Conservation (phyloP, 2,797 vertebrate species). For the Smutsia gigantea region DNA sequence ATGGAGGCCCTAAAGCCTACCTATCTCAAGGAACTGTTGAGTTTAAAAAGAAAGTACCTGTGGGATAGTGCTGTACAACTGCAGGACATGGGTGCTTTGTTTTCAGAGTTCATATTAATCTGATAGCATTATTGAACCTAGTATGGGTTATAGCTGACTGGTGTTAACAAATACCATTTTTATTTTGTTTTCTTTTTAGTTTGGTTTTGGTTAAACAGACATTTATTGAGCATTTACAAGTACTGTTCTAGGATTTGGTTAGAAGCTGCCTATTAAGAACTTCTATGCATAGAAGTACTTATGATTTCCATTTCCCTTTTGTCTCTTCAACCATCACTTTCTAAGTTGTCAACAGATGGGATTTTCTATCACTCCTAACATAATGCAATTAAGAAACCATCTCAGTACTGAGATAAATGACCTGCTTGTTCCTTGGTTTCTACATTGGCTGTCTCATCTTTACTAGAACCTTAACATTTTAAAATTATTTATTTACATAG, state of each 20-base stretch:
- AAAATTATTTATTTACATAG: background rate
- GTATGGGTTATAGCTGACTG: background rate
- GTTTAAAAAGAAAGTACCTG: background rate
- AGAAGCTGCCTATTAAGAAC: background rate
- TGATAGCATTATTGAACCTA: background rate
- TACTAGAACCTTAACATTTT: background rate
- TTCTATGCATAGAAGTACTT: background rate
- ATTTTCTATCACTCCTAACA: background rate
- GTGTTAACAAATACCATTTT: constrained; percentile 8
- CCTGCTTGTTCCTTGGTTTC: background rate
- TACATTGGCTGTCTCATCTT: background rate
- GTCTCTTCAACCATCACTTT: background rate
- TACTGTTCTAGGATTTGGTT: background rate
- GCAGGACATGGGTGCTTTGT: background rate
- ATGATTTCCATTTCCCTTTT: background rate
- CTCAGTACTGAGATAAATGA: background rate
- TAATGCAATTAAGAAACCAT: background rate
- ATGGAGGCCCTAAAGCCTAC: background rate
- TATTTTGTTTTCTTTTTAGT: constrained; percentile 18
- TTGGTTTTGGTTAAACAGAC: constrained; percentile 41
- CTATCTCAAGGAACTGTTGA: background rate
- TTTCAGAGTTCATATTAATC: constrained; percentile 15
- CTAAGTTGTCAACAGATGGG: background rate
- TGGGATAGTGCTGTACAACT: background rate
- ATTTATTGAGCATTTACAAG: background rate